These are phyloP conservation scores for Scomber scombrus DNA, from an alignment of 2,113 vertebrate species.

Conservation along the genomic window DNA sequence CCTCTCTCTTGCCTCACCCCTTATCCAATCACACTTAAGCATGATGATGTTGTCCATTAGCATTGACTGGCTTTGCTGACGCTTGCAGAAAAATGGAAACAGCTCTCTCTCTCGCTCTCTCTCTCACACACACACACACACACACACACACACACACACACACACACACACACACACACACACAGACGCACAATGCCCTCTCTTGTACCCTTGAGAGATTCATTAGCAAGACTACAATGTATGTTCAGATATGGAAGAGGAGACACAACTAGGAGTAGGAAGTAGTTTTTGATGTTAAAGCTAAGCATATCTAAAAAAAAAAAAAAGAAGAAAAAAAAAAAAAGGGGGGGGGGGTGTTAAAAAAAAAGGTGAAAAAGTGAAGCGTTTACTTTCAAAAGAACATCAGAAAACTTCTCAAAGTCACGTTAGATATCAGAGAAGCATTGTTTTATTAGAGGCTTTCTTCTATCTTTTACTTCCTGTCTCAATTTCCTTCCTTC, in stretches of 20 bases:
- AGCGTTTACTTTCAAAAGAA: too few species aligned
- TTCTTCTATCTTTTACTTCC: accelerated
- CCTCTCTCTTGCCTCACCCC: slow-evolving; percentile 21
- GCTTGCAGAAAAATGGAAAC: slow-evolving; percentile 59
- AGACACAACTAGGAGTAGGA: not conserved
- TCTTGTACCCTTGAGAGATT: slow-evolving; percentile 53
- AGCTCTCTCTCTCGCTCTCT: not conserved
- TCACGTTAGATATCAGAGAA: too few species aligned
- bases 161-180: slow-evolving; percentile 32
- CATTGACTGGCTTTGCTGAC: slow-evolving; percentile 70
- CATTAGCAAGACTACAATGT: slow-evolving; percentile 31
- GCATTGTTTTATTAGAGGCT: too few species aligned
- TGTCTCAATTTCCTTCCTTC: too few species aligned
- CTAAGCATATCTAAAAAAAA: too few species aligned
- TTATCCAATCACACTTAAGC: slow-evolving; percentile 76
- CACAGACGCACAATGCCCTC: slow-evolving; percentile 3
- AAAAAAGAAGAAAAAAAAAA: too few species aligned
- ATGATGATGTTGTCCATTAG: slow-evolving; percentile 69
- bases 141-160: slow-evolving; percentile 30
- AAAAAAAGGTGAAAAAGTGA: too few species aligned
- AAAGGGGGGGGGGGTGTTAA: accelerated
- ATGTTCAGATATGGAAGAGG: not conserved
- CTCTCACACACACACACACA: slow-evolving; percentile 18
- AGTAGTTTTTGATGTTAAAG: not conserved
- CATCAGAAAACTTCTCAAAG: too few species aligned